Base-by-base conservation (phyloP, 2,113 vertebrate genomes). In the Suncus etruscus region DNA sequence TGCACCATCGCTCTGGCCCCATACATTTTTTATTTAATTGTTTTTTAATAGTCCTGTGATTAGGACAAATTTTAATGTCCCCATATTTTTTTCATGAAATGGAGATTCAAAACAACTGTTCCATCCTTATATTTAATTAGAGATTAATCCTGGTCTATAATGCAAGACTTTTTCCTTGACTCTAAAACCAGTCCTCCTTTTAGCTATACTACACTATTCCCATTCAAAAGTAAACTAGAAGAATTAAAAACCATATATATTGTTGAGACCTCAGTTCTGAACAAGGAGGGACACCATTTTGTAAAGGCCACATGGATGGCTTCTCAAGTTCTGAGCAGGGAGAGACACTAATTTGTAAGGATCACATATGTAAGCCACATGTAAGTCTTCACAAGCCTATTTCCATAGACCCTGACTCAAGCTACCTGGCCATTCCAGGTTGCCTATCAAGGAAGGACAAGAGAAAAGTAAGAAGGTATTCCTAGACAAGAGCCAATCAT, bases 1-100 rank as follows among this genome's bases (percentile, higher is more conserved):
- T 39, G 39, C 39, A 39, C 39, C 39, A 39, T 39, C 39, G 39
- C 39, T 39, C 39, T 39, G 39, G 39, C 39, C 3, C 39, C 39
- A 39, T 39, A 39, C 39, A 39, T 39, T 39, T 39, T 39, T 39
- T 39, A 39, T 86, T 92, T 24, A 45, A 12, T 87, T 51, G 47
- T 76, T 81, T 92, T 58, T 84, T 65, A 84, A 91, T 79, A 86
- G 73, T 78, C 6, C 18, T 79, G 22, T 47, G 58, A 66, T 83
- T n/a, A 83, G 3, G 25, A 24, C 22, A 86, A 39, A 11, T 25
- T 63, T 70, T 81, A 82, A 68, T 76, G 91, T 32, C 20, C 39
- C 10, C 51, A 61, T 29, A 61, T 73, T 78, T 77, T 83, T 48
- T 4, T 16, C 25, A 25, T 31, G 22, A 86, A 87, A 91, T 58